phyloP scores from a whole-genome alignment of 53 echinoderm and acorn worm genomes.

The Echinometra lucunter region DNA sequence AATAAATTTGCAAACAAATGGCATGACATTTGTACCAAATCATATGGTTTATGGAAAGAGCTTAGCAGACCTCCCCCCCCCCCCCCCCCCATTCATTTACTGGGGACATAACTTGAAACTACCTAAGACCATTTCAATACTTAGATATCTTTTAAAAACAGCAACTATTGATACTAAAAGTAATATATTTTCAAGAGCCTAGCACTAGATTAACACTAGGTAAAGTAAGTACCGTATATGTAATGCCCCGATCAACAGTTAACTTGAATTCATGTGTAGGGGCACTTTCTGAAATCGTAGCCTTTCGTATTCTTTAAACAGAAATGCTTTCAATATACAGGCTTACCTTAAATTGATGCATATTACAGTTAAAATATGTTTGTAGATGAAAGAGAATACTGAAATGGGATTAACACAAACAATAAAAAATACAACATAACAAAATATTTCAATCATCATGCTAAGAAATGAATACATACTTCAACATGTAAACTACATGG shows the following conservation, averaged over 20 bases:
- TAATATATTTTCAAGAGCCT: neutral
- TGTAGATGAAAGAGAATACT: neutral
- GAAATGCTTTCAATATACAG: too few species aligned
- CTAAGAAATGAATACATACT: slow-evolving; percentile 5
- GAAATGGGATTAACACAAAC: neutral
- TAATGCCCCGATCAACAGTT: neutral
- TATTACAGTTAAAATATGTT: neutral
- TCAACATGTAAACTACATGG: neutral
- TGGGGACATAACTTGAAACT: too few species aligned
- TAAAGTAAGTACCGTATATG: neutral
- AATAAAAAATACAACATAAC: neutral
- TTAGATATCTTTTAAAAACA: neutral
- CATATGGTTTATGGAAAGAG: too few species aligned
- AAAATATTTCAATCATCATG: neutral
- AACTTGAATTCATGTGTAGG: neutral
- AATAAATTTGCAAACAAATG: too few species aligned
- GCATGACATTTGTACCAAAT: too few species aligned
- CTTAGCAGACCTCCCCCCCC: too few species aligned
- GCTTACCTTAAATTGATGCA: too few species aligned
- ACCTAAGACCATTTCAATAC: too few species aligned
- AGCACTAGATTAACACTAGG: too few species aligned
- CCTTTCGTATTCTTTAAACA: neutral
- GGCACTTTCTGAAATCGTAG: neutral
- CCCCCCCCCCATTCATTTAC: too few species aligned
- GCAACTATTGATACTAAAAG: neutral